Base-by-base conservation (phyloP, 2,888 invertebrate genomes). In the Cerceris ruficornis region DNA sequence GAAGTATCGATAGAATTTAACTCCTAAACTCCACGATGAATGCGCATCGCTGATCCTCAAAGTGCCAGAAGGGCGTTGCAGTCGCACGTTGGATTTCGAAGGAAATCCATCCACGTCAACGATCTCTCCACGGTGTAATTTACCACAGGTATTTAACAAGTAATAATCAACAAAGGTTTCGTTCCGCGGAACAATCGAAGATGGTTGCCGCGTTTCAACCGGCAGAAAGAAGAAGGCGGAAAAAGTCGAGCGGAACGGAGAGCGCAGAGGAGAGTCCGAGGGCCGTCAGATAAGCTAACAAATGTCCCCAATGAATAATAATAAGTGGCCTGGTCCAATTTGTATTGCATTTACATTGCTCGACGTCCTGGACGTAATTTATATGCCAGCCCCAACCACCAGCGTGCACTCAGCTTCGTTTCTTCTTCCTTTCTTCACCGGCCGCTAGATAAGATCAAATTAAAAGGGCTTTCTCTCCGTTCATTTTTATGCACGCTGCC, bases 291-390 rank as follows among this genome's bases (percentile, higher is more conserved):
- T 89, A 89, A 89, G 88, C 88, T 90, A 90, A 90, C 89, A 90
- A 90, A 90, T 90, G 88, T 87, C 87, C 81, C 82, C 89, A 90
- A 90, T 90, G 89, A 90, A 90, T 90, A 90, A 89, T 89, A 90
- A 90, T 90, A 90, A 88, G 90, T 87, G 81, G 74, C 80, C 72
- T 76, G 81, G 87, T 86, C 87, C 90, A 90, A 90, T 90, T 90
- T 90, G 90, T 90, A 89, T 88, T 89, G 86, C 86, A 87, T 89
- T 90, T 89, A 88, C 88, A 90, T 90, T 84, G 83, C 80, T 72
- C 83, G 83, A 88, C 87, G 80, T 87, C 82, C 80, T 67, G 74
- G 73, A 64, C 83, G 84, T 90, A 86, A 89, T 89, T 88, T 88
- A 90, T 89, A 86, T 84, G 78, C 70, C 80, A 69, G 69, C 75